A percentile compares a stretch with the other conserved stretches of the same genome.
Conservation (phyloP, 2,113 vertebrate genomes). For the Tenebrosternarchus preto region DNA sequence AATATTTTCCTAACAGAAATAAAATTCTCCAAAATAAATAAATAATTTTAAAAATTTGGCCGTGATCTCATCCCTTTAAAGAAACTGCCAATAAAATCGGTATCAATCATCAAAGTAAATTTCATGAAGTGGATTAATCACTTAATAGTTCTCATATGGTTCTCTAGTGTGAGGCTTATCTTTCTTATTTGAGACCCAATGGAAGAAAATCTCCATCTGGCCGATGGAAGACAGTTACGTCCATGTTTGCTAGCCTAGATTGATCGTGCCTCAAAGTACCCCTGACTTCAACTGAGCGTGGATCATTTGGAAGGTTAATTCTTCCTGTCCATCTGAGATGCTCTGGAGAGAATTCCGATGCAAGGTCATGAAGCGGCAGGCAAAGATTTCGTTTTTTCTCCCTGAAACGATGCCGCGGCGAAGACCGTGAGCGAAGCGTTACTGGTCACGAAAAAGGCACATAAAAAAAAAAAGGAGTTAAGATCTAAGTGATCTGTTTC, state of each 20-base stretch:
- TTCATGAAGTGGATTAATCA: background rate
- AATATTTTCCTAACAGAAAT: slow-evolving; percentile 7
- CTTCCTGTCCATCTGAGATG: slow-evolving; percentile 32
- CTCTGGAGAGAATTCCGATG: slow-evolving; percentile 27
- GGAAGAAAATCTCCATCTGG: background rate
- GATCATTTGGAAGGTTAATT: slow-evolving; percentile 38
- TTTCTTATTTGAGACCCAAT: slow-evolving; percentile 4
- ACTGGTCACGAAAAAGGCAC: slow-evolving; percentile 17
- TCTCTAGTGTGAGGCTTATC: background rate
- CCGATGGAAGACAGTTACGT: slow-evolving; percentile 9
- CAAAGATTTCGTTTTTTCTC: too few relatives aligned
- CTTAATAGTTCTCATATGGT: background rate
- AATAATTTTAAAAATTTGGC: background rate
- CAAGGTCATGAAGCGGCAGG: slow-evolving; percentile 25
- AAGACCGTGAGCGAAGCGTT: background rate
- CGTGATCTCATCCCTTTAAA: background rate
- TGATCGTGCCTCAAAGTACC: slow-evolving; percentile 27
- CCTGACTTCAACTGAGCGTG: slow-evolving; percentile 16
- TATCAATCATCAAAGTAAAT: background rate
- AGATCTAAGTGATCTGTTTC: background rate
- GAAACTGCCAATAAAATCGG: slow-evolving; percentile 15
- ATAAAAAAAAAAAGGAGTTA: slow-evolving; percentile 24
- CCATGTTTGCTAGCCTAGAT: background rate
- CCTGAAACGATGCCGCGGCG: background rate
- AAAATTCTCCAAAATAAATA: background rate